Percentiles rank a stretch among this genome's conserved stretches.
Conservation (phyloP, 2,888 invertebrate species). For the Hyalella azteca region DNA sequence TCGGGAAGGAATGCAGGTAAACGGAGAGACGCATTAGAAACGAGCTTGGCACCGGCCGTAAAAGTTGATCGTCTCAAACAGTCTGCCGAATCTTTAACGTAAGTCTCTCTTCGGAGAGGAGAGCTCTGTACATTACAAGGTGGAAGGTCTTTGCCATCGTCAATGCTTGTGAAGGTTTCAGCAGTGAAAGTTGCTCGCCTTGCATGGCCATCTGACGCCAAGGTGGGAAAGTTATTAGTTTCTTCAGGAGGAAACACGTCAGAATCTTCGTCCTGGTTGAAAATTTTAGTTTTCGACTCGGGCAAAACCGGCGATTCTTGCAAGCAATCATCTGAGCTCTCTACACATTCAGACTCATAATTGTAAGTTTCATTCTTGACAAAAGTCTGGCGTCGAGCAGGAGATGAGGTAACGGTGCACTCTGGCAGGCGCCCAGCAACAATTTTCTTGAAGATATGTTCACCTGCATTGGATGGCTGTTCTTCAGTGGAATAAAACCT, state of each 20-base stretch:
- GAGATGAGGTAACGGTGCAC: constrained; percentile 38
- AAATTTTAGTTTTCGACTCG: too few species aligned
- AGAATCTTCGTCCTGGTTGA: neutral
- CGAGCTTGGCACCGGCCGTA: neutral
- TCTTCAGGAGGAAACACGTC: neutral
- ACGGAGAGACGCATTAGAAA: neutral
- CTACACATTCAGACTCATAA: neutral
- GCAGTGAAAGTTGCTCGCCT: constrained; percentile 46
- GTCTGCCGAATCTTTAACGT: constrained; percentile 41
- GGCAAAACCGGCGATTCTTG: too few species aligned
- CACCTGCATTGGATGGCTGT: neutral
- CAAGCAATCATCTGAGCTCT: neutral
- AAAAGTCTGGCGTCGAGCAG: constrained; percentile 46
- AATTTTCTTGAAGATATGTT: constrained; percentile 18
- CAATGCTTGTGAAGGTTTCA: constrained; percentile 38
- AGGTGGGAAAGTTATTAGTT: neutral
- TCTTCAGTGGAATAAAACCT: neutral
- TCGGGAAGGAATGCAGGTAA: neutral
- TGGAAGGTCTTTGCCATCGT: constrained; percentile 38
- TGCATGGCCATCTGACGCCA: constrained; percentile 29
- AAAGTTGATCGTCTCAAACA: constrained; percentile 22
- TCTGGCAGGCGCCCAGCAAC: constrained; percentile 38
- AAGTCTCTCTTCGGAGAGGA: constrained; percentile 48
- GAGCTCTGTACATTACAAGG: constrained; percentile 42
- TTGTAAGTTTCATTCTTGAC: neutral